Conservation (phyloP, 2,113 vertebrate genomes). For the Corydoras sp. region DNA sequence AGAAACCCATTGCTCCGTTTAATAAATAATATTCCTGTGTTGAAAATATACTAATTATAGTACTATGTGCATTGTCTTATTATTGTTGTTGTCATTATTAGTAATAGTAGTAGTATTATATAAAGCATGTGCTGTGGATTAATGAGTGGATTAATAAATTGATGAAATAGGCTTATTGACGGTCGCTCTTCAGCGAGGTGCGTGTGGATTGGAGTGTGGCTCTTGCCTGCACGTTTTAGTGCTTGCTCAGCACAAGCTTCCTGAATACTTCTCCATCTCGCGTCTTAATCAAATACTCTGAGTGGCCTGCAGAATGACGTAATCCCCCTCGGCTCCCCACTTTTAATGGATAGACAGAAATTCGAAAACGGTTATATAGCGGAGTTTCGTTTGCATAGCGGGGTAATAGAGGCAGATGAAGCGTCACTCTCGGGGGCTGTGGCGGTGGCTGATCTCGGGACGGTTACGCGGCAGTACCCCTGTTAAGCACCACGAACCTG, state of each 20-base stretch:
- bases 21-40: not conserved
- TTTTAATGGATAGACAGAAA: constrained; percentile 31
- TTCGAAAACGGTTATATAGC: not conserved
- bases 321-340: constrained; percentile 55
- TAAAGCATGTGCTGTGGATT: not conserved
- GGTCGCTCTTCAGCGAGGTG: constrained; percentile 11
- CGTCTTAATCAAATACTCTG: constrained; percentile 78
- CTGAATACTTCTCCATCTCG: constrained; percentile 69
- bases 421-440: too few species aligned
- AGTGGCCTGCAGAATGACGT: constrained; percentile 91
- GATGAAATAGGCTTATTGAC: constrained; percentile 36
- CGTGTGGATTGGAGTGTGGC: constrained; percentile 52
- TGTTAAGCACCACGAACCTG: too few species aligned
- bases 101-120: not conserved
- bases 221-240: constrained; percentile 48
- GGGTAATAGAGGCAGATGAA: too few species aligned
- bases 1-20: not conserved
- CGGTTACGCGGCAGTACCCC: too few species aligned
- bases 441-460: too few species aligned
- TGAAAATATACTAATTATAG: too few species aligned
- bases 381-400: too few species aligned
- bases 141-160: not conserved
- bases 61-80: too few species aligned
- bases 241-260: constrained; percentile 72
- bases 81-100: not conserved